Evolutionary conservation across 2,888 invertebrate species (phyloP), one percentile per base, ranked within the genome.

Genomic region (Ormyrus labotus): DNA sequence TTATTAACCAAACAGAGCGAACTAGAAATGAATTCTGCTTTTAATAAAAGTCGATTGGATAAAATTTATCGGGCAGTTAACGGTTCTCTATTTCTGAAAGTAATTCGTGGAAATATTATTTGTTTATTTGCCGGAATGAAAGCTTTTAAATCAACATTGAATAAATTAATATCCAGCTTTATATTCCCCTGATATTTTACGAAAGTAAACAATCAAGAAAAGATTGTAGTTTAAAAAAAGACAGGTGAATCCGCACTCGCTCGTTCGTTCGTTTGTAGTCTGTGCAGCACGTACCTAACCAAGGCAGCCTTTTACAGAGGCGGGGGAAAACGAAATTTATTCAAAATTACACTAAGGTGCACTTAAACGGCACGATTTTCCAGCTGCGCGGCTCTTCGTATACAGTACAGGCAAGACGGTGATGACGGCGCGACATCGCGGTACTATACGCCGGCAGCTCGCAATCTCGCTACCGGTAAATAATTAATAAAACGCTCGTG

Each of bases 401-500:
- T 6, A 60, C 7, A 8, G 50, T 0, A 63, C 45, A 45, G 11
- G 8, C 19, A 34, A 53, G 13, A 53, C 34, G 34, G 2, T 34
- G 34, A 34, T 34, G 34, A 34, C 34, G 34, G 4, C 34, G 34
- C 34, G 34, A 34, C 34, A 34, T 34, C 34, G 34, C 34, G 34
- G 34, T 34, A 0, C 34, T 34, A 34, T 34, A 4, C 47, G 45
- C 47, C 47, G 8, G 50, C 55, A 19, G 2, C n/a, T 34, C 19
- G 50, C 58, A 48, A 58, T 69, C 57, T 57, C n/a, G 34, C 57
- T 73, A 19, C 63, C 19, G 61, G 60, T 68, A 73, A 72, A 73
- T 78, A 67, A 72, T 73, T 78, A 78, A 78, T 68, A 73, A 68
- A 71, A 78, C 53, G 45, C 53, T 68, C n/a, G 10, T 57, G 61